Base-by-base conservation (phyloP, 2,113 vertebrate species). In the Xenopus laevis region DNA sequence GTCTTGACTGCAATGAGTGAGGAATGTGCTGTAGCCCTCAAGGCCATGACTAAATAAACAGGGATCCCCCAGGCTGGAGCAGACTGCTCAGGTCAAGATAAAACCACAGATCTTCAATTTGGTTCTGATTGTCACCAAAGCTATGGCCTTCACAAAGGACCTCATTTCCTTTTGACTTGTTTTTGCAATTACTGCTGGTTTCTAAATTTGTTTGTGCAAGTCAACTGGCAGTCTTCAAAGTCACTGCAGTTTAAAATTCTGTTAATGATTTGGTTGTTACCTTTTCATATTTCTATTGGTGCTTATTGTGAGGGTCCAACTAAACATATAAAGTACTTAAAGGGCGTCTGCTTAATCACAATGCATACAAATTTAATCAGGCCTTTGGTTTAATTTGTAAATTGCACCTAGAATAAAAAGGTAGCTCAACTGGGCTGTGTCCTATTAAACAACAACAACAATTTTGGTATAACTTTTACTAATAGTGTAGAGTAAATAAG, bases 1-100 rank as follows among this genome's bases (percentile, higher is more conserved):
- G 96, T 99, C 82, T 95, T 98, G 88, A 88, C 89, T 84, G 97
- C 97, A 84, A 98, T 99, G 97, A 95, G 94, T 78, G 97, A 98
- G 88, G 97, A 99, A 87, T 93, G 93, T 85, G 97, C 97, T 78
- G 93, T 98, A 84, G 95, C 93, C 87, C 94, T 97, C 86, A 95
- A 98, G 94, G 89, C 94, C 87, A 84, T 98, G 94, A 82, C 87
- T 88, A 95, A 93, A 81, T 94, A 97, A 95, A 92, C 86, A 90
- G 86, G 87, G 85, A 91, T 80, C 74, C 75, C 33, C 47, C 83
- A 85, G 80, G 71, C 84, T 80, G 63, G 85, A 92, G 78, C 92
- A 89, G 80, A 82, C 89, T 87, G 90, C 89, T 93, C 86, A 83
- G 89, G 92, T 92, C 91, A 90, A 92, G 88, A 93, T 87, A 27